phyloP scores from a whole-genome alignment of 2,113 vertebrate species.

The Phrynosoma blainvillii region DNA sequence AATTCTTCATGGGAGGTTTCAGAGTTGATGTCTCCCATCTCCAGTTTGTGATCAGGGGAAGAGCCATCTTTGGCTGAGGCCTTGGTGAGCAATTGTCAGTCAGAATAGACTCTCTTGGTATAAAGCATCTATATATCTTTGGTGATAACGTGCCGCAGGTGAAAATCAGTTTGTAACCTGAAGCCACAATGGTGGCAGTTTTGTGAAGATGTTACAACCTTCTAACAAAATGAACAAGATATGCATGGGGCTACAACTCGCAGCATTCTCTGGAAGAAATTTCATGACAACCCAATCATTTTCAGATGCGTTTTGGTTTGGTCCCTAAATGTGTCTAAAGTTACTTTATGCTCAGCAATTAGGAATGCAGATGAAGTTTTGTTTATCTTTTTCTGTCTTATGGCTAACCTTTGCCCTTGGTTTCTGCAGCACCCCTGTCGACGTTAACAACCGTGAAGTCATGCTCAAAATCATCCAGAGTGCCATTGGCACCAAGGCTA shows the following conservation, averaged over 20 bases:
- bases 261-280: too few species aligned
- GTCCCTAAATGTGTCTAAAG: not conserved
- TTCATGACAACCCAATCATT: too few species aligned
- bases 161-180: not conserved
- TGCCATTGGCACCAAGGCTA: conserved; percentile 87
- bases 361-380: not conserved
- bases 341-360: not conserved
- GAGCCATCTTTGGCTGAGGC: not conserved
- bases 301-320: not conserved
- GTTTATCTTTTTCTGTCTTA: not conserved
- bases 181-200: not conserved
- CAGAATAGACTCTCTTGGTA: not conserved
- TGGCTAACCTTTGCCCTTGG: accelerated
- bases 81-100: not conserved
- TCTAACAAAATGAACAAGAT: not conserved
- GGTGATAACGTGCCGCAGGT: not conserved
- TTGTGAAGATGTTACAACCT: not conserved
- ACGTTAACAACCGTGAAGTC: conserved; percentile 84
- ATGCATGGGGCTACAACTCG: too few species aligned
- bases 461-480: conserved; percentile 96
- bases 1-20: not conserved
- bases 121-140: not conserved
- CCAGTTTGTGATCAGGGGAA: not conserved
- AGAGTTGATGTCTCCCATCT: not conserved
- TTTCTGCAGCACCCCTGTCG: conserved; percentile 83